A percentile compares a stretch with the other conserved stretches of the same genome.
Conservation (phyloP, 1,140 invertebrate species). For the Cyphomyrmex costatus region DNA sequence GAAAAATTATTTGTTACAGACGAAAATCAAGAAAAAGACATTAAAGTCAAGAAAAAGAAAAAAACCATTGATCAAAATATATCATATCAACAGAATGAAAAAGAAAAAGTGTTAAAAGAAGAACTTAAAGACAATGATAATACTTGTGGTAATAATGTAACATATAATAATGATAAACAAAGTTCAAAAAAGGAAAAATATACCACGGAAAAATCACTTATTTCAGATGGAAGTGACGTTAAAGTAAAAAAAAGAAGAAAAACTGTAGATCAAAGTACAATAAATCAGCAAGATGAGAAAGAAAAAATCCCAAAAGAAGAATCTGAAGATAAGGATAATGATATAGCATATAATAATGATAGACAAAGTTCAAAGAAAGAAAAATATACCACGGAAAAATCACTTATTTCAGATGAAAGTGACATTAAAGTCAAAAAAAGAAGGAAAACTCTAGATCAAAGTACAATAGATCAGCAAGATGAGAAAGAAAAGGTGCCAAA, state of each 20-base stretch:
- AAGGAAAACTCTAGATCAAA: slow-evolving; percentile 4
- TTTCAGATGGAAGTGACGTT: slow-evolving; percentile 48
- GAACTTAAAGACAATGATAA: slow-evolving; percentile 5
- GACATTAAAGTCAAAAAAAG: slow-evolving; percentile 26
- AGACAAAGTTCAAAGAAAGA: slow-evolving; percentile 51
- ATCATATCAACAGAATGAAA: background rate
- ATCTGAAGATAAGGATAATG: slow-evolving; percentile 8
- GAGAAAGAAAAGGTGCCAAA: background rate
- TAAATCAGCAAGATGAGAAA: slow-evolving; percentile 8
- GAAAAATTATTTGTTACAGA: slow-evolving; percentile 52
- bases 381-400: slow-evolving; percentile 42
- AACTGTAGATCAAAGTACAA: background rate
- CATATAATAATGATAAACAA: slow-evolving; percentile 1
- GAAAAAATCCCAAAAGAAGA: slow-evolving; percentile 1
- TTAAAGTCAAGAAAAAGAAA: slow-evolving; percentile 9
- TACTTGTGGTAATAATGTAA: background rate
- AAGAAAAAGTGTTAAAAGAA: background rate
- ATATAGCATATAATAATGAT: background rate
- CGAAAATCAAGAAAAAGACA: slow-evolving; percentile 37
- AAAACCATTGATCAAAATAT: background rate
- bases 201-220: slow-evolving; percentile 15
- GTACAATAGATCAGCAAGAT: background rate
- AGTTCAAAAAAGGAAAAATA: slow-evolving; percentile 60
- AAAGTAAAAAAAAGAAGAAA: slow-evolving; percentile 6
- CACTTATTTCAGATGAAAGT: slow-evolving; percentile 42